phyloP scores from a whole-genome alignment of 2,113 vertebrate genomes.

The Calcarius ornatus region DNA sequence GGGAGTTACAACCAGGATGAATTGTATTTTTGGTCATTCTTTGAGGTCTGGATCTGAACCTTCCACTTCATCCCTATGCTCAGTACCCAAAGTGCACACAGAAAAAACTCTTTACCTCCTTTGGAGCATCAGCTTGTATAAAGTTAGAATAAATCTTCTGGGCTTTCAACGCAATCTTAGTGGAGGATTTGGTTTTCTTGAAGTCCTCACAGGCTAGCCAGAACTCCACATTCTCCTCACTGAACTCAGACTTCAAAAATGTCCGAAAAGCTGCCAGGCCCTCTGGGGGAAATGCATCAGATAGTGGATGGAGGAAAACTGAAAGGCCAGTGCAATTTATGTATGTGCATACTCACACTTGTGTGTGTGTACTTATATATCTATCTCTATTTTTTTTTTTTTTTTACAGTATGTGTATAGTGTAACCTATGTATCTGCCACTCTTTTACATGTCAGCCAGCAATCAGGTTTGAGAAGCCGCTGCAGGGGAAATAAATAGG shows the following conservation, averaged over 20 bases:
- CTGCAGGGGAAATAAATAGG: not conserved
- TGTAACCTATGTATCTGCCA: not conserved
- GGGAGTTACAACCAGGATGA: not conserved
- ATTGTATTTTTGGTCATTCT: not conserved
- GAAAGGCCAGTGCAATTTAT: not conserved
- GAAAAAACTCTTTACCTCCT: slow-evolving; percentile 78
- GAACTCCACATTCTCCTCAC: slow-evolving; percentile 96
- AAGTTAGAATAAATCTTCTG: slow-evolving; percentile 86
- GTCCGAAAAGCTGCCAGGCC: slow-evolving; percentile 86
- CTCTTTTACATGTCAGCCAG: not conserved
- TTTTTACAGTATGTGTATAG: no score
- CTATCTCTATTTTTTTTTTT: no score
- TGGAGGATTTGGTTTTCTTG: slow-evolving; percentile 83
- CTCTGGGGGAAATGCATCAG: slow-evolving; percentile 68
- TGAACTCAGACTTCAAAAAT: slow-evolving; percentile 93
- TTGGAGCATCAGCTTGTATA: slow-evolving; percentile 83
- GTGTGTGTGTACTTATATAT: rapidly evolving
- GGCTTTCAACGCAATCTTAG: slow-evolving; percentile 83
- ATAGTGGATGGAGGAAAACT: not conserved
- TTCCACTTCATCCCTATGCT: not conserved
- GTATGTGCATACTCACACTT: rapidly evolving
- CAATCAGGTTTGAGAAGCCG: not conserved
- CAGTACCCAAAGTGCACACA: not conserved
- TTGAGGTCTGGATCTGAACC: not conserved
- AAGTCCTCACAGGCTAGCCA: slow-evolving; percentile 92